A percentile compares a stretch with the other conserved stretches of the same genome.
Evolutionary conservation across 2,888 invertebrate genomes (phyloP).

Genomic region (Harpalus rubripes): DNA sequence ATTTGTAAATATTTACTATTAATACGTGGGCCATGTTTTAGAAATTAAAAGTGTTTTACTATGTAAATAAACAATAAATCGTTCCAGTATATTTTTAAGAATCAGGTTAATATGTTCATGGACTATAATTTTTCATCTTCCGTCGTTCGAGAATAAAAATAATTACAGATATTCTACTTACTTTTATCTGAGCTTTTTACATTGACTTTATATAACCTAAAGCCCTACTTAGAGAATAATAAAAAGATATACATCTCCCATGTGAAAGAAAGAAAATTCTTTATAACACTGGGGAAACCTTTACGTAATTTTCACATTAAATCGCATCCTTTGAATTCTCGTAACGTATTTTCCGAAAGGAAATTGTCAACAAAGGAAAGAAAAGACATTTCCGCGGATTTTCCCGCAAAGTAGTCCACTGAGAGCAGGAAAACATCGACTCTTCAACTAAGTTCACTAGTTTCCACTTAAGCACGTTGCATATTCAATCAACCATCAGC

Average conservation of each 20-base stretch:
- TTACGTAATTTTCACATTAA: constrained; percentile 51
- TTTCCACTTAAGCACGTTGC: neutral
- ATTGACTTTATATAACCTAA: neutral
- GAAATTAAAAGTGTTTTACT: too few species aligned
- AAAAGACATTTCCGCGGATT: constrained; percentile 49
- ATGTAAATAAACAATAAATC: too few species aligned
- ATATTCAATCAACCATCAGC: too few species aligned
- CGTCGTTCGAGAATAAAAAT: too few species aligned
- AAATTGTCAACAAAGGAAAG: constrained; percentile 49
- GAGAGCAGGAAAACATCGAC: constrained; percentile 14
- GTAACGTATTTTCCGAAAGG: constrained; percentile 49
- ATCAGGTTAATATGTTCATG: too few species aligned
- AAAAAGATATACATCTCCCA: constrained; percentile 21
- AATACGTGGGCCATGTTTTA: too few species aligned
- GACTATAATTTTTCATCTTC: too few species aligned
- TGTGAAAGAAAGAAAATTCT: constrained; percentile 22
- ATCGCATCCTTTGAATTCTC: constrained; percentile 52
- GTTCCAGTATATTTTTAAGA: too few species aligned
- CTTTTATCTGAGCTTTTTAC: neutral
- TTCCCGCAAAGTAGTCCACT: constrained; percentile 25
- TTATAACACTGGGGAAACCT: constrained; percentile 6
- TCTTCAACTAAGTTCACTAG: neutral
- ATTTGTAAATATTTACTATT: too few species aligned
- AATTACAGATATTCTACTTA: neutral
- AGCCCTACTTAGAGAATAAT: neutral